Base-by-base conservation (phyloP, 2,113 vertebrate species). In the Gallinago undulata region DNA sequence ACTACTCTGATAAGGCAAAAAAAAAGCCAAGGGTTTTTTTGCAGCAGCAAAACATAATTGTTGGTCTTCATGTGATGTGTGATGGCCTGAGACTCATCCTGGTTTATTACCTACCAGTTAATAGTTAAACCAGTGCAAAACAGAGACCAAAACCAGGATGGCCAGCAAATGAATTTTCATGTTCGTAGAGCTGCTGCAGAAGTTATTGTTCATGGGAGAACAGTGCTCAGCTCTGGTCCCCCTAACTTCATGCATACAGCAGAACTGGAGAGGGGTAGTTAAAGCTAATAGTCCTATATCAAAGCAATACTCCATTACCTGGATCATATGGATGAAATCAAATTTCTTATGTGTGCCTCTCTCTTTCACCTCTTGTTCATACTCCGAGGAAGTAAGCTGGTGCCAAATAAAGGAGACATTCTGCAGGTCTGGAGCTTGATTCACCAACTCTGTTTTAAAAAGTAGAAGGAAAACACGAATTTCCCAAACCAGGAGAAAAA, bases 241-340 rank as follows among this genome's bases (percentile, higher is more conserved):
- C 31, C 14, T 80, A 56, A 67, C 41, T 83, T 53, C n/a, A 63
- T 28, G 47, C 31, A 23, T 1, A 14, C 5, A 75, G n/a, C 19
- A 75, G 84, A 89, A 43, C 13, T 9, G 10, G 33, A 87, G 74
- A 11, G 59, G 27, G 48, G 4, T 6, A 39, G 31, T 53, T 67
- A 81, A 84, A 83, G 37, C 6, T 27, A 30, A 56, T 4, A 19
- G 8, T 37, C 7, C 51, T 50, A 4, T 47, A 45, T 48, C 48
- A 77, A 68, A 84, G 43, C 19, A 75, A 3, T 19, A 43, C 6
- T 35, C 33, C 62, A n/a, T 79, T 95, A 98, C 96, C 97, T 98
- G 97, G 93, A 97, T 97, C 96, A 97, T 96, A 67, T 97, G 97
- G 94, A 98, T 97, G 88, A 98, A 97, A 43, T 98, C 96, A 0